A percentile compares a stretch with the other conserved stretches of the same genome.
These are phyloP conservation scores for Volucella inanis DNA, from an alignment of 2,888 invertebrate species.

Conservation along the genomic window DNA sequence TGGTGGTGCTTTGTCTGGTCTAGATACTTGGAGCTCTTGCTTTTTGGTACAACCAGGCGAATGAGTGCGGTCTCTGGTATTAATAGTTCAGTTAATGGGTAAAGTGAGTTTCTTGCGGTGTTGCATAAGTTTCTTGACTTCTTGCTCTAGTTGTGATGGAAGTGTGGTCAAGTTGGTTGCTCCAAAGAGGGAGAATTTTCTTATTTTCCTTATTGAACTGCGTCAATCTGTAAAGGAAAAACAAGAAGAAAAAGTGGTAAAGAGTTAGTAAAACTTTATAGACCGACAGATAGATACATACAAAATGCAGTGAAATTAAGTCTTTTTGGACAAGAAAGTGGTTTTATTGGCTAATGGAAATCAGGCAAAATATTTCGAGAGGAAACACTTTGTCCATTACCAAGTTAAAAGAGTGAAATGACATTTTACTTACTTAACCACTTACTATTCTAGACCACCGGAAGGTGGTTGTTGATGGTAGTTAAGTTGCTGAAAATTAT, in stretches of 20 bases:
- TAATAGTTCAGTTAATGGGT: conserved; percentile 71
- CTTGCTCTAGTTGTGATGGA: conserved; percentile 53
- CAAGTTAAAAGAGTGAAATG: too few species aligned
- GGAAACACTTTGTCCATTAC: too few species aligned
- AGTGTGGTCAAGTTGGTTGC: conserved; percentile 5
- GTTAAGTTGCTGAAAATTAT: too few species aligned
- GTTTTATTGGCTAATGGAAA: conserved; percentile 2
- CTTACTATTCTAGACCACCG: too few species aligned
- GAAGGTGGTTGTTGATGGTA: too few species aligned
- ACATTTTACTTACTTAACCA: too few species aligned
- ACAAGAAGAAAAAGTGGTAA: conserved; percentile 3
- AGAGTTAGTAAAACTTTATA: conserved; percentile 43
- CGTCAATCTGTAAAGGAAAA: conserved; percentile 39
- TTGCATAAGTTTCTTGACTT: conserved; percentile 69
- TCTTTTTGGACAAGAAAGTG: neutral
- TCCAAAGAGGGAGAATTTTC: conserved; percentile 29
- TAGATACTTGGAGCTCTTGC: neutral
- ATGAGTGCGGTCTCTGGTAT: conserved; percentile 51
- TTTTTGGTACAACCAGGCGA: conserved; percentile 50
- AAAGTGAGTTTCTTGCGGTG: conserved; percentile 63
- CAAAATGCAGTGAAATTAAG: conserved; percentile 26
- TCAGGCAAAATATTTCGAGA: neutral
- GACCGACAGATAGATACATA: neutral
- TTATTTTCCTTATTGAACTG: conserved; percentile 48
- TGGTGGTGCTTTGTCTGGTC: conserved; percentile 8